These are phyloP conservation scores for Lepidocyrtinus sp. DNA, from an alignment of 2,888 invertebrate genomes.

Conservation along the genomic window DNA sequence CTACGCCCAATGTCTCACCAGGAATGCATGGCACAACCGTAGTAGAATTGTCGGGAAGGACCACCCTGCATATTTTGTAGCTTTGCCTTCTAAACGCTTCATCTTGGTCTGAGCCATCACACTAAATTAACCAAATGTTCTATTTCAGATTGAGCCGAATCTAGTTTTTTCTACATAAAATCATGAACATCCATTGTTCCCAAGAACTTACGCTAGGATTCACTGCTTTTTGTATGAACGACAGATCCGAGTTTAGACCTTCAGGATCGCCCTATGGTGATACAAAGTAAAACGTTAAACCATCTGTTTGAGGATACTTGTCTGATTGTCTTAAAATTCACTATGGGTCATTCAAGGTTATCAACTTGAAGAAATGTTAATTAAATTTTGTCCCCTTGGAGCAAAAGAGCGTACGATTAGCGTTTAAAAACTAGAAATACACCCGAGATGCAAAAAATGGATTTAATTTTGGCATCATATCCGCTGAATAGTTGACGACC, in stretches of 20 bases:
- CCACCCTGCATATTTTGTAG: slow-evolving; percentile 82
- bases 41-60: slow-evolving; percentile 91
- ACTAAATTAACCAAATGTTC: slow-evolving; percentile 45
- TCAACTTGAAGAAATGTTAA: not conserved
- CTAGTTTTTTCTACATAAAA: too few relatives aligned
- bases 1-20: slow-evolving; percentile 82
- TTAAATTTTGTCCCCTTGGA: slow-evolving; percentile 23
- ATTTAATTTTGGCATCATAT: slow-evolving; percentile 63
- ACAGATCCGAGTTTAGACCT: slow-evolving; percentile 68
- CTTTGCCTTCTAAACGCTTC: slow-evolving; percentile 67
- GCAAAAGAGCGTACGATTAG: slow-evolving; percentile 24
- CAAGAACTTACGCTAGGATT: slow-evolving; percentile 64
- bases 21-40: slow-evolving; percentile 90
- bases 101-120: slow-evolving; percentile 68
- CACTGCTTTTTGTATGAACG: slow-evolving; percentile 69
- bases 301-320: too few relatives aligned
- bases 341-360: not conserved
- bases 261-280: slow-evolving; percentile 64
- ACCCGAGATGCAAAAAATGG: slow-evolving; percentile 39
- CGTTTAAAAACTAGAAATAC: not conserved
- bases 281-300: slow-evolving; percentile 19
- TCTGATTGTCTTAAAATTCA: slow-evolving; percentile 13
- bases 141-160: not conserved
- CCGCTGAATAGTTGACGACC: slow-evolving; percentile 54
- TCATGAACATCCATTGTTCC: too few relatives aligned